These are phyloP conservation scores for Dolichopus griseipennis DNA, from an alignment of 2,888 invertebrate genomes.

Conservation along the genomic window DNA sequence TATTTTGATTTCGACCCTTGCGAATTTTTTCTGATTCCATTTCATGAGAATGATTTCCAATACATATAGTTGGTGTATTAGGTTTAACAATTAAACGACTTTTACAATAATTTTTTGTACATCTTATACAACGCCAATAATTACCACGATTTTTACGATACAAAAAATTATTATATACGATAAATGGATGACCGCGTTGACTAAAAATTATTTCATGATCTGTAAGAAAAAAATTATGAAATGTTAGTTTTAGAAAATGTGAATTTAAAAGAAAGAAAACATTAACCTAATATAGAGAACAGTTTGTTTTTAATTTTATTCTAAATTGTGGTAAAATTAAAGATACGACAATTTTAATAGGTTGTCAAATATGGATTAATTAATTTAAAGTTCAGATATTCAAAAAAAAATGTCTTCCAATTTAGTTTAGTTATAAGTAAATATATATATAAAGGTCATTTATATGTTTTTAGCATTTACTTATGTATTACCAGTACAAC, in stretches of 20 bases:
- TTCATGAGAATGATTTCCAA: conserved; percentile 31
- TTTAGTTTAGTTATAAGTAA: too few species aligned
- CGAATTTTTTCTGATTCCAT: conserved; percentile 32
- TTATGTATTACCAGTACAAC: too few species aligned
- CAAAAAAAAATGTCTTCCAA: too few species aligned
- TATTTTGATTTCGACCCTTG: conserved; percentile 23
- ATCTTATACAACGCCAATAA: conserved; percentile 35
- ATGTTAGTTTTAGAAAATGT: too few species aligned
- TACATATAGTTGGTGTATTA: conserved; percentile 23
- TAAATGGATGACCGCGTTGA: conserved; percentile 32
- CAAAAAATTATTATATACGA: conserved; percentile 31
- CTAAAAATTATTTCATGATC: conserved; percentile 33
- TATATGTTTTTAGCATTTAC: too few species aligned
- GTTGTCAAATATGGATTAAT: too few species aligned
- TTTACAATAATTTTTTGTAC: conserved; percentile 31
- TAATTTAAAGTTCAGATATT: too few species aligned
- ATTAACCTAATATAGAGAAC: not conserved
- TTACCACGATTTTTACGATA: conserved; percentile 33
- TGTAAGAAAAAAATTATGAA: conserved; percentile 12
- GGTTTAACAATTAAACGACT: conserved; percentile 30
- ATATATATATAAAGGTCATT: too few species aligned
- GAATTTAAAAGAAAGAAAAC: conserved; percentile 17
- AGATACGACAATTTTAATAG: too few species aligned
- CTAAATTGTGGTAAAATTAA: too few species aligned
- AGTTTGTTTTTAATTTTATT: too few species aligned